Base-by-base conservation (phyloP, 2,888 invertebrate species). In the Drosophila formosana region DNA sequence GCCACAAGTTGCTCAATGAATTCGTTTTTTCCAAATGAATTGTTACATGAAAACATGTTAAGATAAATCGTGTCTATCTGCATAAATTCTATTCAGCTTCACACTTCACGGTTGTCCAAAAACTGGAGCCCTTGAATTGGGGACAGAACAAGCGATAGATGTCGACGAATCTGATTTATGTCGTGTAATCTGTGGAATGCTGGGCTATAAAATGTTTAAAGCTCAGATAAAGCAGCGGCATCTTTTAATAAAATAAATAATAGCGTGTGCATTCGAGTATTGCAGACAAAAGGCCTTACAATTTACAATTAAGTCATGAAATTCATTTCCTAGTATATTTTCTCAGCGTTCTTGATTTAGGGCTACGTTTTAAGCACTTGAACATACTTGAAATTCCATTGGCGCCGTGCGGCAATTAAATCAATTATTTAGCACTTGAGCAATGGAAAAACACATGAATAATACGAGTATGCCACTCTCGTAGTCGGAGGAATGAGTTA, bases 301-400 rank as follows among this genome's bases (percentile, higher is more conserved):
- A 9, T 23, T 37, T 5, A 41, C 63, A 68, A 60, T 77, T 45
- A 34, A 66, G 57, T 60, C 51, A 70, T 73, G 49, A 26, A 73
- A 78, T 70, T 69, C 49, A 70, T 28, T 76, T 76, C 60, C 76
- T 74, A 43, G 50, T 18, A 39, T 66, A 70, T 57, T 60, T 73
- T 11, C 3, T 6, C 34, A 72, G 60, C 61, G 61, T 56, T 69
- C 78, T 76, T 60, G 73, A 67, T 61, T 61, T 67, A 75, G 76
- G 75, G 50, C 62, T n/a, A 18, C 5, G 30, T 51, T 52, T 68
- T 61, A 45, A 62, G 72, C 53, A 66, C 60, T 58, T 39, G 50
- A 63, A 39, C 47, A 64, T 74, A 73, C 70, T 76, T 77, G 63
- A 78, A 57, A 78, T 78, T 77, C 76, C 58, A 43, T 39, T 47